phyloP scores from a whole-genome alignment of 2,797 vertebrate genomes.

The Cirrhinus molitorella region DNA sequence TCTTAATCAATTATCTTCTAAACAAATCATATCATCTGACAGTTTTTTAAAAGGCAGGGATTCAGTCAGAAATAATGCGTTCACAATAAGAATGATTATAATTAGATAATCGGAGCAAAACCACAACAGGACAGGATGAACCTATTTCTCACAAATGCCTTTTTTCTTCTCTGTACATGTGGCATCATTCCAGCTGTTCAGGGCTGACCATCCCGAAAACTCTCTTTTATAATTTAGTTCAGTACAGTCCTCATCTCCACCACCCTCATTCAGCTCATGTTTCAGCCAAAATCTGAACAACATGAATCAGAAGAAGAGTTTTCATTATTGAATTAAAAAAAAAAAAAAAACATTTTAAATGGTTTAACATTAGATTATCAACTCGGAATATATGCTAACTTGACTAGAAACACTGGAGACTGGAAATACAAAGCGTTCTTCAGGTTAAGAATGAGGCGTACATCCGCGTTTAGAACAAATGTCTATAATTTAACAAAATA shows the following conservation, averaged over 20 bases:
- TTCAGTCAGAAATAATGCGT: not conserved
- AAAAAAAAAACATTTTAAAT: too few relatives aligned
- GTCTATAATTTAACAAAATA: too few relatives aligned
- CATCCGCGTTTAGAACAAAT: too few relatives aligned
- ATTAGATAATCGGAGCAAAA: not conserved
- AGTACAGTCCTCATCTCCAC: not conserved
- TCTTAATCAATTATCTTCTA: too few relatives aligned
- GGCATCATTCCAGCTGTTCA: not conserved
- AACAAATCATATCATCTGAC: not conserved
- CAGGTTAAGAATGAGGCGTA: too few relatives aligned
- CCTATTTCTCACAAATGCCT: not conserved
- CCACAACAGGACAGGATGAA: not conserved
- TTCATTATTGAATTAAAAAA: too few relatives aligned
- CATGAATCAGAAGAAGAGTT: not conserved
- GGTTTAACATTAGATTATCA: too few relatives aligned
- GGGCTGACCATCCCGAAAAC: too few relatives aligned
- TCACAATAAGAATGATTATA: not conserved
- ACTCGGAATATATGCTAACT: too few relatives aligned
- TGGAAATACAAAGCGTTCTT: too few relatives aligned
- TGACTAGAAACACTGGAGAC: too few relatives aligned
- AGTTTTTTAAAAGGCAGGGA: not conserved
- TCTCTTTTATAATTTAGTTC: not conserved
- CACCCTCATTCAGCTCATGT: not conserved
- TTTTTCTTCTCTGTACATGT: not conserved
- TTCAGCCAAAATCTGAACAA: not conserved